Evolutionary conservation across 2,888 invertebrate species (phyloP), one percentile per base, ranked within the genome.

Genomic region (Lepidochitona cinerea): DNA sequence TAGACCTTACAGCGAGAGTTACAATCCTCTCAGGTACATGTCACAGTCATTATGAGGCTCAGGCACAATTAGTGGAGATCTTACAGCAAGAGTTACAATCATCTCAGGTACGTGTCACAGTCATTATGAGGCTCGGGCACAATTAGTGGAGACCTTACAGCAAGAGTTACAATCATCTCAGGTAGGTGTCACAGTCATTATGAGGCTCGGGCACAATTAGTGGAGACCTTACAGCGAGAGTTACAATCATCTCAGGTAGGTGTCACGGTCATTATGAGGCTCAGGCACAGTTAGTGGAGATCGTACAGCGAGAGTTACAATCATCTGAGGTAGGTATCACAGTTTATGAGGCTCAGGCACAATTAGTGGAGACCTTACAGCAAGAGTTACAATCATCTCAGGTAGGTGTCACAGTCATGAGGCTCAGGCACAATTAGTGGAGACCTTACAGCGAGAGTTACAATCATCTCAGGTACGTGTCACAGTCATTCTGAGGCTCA

Each of bases 401-500:
- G 41, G 41, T 41, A 41, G 9, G 41, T 41, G n/a, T n/a, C n/a
- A n/a, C n/a, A 9, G 18, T 41, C 18, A 41, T 41, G 41, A 41
- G 18, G 41, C 41, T 41, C 41, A 41, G 9, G 41, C 41, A 9
- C 41, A 41, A 18, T 9, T 41, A 12, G 41, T 41, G 41, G 41
- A 41, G 41, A 41, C 41, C 41, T 18, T 41, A 12, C 9, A 41
- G 41, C 9, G 41, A 18, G 93, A 93, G 76, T 93, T 81, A 93
- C 94, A 91, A 89, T 93, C 81, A 92, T 94, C 88, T 92, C 93
- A 82, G 92, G 92, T 88, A 92, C 93, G 87, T n/a, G n/a, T n/a
- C n/a, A n/a, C n/a, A n/a, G n/a, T 89, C 94, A 90, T 91, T 93
- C 87, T 83, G 93, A 94, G 89, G 94, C 93, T 12, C 93, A 93